Conservation (phyloP, 1,140 invertebrate species). For the Drosophila sulfurigaster region DNA sequence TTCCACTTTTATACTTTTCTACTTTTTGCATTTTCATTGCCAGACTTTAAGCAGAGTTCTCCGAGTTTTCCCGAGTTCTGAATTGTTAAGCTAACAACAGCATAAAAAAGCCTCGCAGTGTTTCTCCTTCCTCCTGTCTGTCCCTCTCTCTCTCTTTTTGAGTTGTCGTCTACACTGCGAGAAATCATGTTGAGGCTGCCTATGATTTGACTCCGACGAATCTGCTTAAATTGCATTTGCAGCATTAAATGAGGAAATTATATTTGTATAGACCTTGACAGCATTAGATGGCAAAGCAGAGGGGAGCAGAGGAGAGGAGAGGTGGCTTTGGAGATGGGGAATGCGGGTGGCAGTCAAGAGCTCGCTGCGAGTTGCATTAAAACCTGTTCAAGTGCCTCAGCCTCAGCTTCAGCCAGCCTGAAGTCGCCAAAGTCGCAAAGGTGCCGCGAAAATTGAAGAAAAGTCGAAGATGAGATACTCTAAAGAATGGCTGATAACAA, state of each 20-base stretch:
- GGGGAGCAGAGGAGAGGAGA: neutral
- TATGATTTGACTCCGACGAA: neutral
- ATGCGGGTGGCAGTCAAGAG: neutral
- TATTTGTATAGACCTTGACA: slow-evolving; percentile 46
- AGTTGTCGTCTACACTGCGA: slow-evolving; percentile 40
- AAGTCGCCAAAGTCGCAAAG: slow-evolving; percentile 47
- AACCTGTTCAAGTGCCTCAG: slow-evolving; percentile 60
- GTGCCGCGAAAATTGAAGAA: neutral
- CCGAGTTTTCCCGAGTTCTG: slow-evolving; percentile 25
- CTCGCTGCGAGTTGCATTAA: slow-evolving; percentile 31
- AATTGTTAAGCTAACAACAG: slow-evolving; percentile 59
- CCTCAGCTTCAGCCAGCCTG: neutral
- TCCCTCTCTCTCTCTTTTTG: neutral
- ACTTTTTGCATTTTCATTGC: slow-evolving; percentile 27
- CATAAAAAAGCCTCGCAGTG: neutral
- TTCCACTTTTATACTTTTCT: slow-evolving; percentile 15
- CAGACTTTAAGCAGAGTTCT: slow-evolving; percentile 20
- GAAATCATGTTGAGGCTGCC: slow-evolving; percentile 19
- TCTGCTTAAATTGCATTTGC: slow-evolving; percentile 68
- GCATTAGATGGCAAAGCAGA: slow-evolving; percentile 18
- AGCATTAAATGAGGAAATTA: slow-evolving; percentile 54
- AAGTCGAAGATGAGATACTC: slow-evolving; percentile 13
- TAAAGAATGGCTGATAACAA: neutral
- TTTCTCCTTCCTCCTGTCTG: neutral
- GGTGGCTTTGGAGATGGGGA: neutral